These are phyloP conservation scores for Caenorhabditis latens DNA, from an alignment of 1,140 invertebrate species.

Conservation along the genomic window DNA sequence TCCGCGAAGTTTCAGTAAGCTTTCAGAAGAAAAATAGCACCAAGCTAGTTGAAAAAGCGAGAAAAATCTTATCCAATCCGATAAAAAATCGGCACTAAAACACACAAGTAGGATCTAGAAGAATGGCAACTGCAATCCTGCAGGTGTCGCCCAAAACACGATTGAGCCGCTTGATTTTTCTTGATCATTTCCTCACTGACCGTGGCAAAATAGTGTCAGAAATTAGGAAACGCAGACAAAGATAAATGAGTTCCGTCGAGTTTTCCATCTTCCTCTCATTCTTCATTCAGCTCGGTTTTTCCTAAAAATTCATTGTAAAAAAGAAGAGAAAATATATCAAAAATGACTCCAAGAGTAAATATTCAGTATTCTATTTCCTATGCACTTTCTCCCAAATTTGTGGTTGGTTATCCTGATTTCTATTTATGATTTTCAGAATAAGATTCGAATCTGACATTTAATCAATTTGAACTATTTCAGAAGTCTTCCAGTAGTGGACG, in stretches of 20 bases:
- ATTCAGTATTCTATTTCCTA: constrained; percentile 45
- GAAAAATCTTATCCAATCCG: not conserved
- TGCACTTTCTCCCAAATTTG: constrained; percentile 15
- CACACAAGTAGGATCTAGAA: not conserved
- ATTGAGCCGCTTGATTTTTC: constrained; percentile 44
- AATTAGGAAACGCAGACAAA: constrained; percentile 26
- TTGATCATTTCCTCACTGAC: constrained; percentile 12
- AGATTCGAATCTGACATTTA: no score
- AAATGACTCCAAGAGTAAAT: constrained; percentile 28
- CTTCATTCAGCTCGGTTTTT: not conserved
- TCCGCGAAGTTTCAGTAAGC: no score
- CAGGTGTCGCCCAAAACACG: constrained; percentile 20
- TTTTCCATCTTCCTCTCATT: constrained; percentile 29
- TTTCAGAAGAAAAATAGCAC: no score
- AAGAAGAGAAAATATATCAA: constrained; percentile 4
- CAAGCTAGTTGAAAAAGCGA: not conserved
- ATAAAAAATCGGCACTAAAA: not conserved
- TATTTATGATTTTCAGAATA: not conserved
- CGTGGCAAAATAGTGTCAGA: constrained; percentile 6
- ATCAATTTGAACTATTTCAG: not conserved
- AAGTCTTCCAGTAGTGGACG: constrained; percentile 33
- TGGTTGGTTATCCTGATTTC: not conserved
- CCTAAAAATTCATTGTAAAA: constrained; percentile 30
- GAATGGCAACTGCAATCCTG: constrained; percentile 7
- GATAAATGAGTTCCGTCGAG: constrained; percentile 51